phyloP scores from a whole-genome alignment of 2,797 vertebrate species.

The Margarornis squamiger region DNA sequence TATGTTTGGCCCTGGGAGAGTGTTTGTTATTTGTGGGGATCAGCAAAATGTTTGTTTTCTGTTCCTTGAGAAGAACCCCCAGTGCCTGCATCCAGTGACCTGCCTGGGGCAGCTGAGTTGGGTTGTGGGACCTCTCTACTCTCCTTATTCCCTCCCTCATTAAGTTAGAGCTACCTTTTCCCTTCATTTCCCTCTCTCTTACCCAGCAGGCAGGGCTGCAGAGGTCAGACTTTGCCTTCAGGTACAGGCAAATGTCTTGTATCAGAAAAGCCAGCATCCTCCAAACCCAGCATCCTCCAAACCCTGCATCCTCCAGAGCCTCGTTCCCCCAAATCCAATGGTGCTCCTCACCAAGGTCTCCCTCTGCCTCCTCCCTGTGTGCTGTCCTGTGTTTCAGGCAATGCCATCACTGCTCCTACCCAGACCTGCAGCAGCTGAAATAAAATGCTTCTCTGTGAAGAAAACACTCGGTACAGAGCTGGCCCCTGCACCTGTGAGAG shows the following conservation, averaged over 20 bases:
- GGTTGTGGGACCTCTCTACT: neutral
- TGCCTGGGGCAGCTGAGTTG: neutral
- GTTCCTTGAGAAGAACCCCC: neutral
- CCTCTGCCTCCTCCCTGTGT: neutral
- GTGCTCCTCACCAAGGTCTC: neutral
- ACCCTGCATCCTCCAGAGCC: neutral
- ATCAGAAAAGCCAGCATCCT: neutral
- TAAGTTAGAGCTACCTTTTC: neutral
- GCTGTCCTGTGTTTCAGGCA: neutral
- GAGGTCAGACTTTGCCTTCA: neutral
- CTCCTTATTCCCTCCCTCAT: neutral
- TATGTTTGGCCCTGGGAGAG: neutral
- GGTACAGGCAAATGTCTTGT: neutral
- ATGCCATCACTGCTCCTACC: neutral
- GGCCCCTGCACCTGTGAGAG: fast-evolving
- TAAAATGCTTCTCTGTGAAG: neutral
- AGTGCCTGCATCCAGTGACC: neutral
- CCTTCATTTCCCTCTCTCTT: neutral
- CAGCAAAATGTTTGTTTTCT: neutral
- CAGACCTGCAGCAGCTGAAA: neutral
- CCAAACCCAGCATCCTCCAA: neutral
- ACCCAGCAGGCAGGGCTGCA: neutral
- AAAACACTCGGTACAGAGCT: neutral
- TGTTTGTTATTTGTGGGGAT: neutral
- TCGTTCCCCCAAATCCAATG: neutral